Conservation (phyloP, 1,140 invertebrate species). For the Polypedilum vanderplanki region DNA sequence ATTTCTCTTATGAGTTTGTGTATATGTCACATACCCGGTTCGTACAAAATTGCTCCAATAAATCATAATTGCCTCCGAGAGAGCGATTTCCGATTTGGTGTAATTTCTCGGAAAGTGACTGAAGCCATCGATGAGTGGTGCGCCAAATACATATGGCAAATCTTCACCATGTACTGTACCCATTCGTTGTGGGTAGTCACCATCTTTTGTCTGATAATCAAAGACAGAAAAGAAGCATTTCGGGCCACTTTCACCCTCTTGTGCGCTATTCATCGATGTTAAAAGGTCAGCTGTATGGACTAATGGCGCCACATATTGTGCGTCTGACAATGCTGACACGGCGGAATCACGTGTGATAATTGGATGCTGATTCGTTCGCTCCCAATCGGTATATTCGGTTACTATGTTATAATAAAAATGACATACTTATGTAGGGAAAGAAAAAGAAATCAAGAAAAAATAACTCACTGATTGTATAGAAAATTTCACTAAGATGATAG, state of each 20-base stretch:
- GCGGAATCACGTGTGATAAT: slow-evolving; percentile 88
- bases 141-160: slow-evolving; percentile 82
- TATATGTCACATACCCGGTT: slow-evolving; percentile 71
- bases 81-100: slow-evolving; percentile 76
- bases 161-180: slow-evolving; percentile 91
- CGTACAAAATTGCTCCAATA: slow-evolving; percentile 96
- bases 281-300: slow-evolving; percentile 73
- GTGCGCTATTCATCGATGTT: slow-evolving; percentile 46
- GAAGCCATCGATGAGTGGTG: slow-evolving; percentile 69
- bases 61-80: slow-evolving; percentile 88
- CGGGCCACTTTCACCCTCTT: slow-evolving; percentile 43
- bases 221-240: slow-evolving; percentile 88
- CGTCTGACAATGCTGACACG: slow-evolving; percentile 86
- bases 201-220: slow-evolving; percentile 86
- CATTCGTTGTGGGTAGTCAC: slow-evolving; percentile 78
- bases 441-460: not conserved
- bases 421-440: not conserved
- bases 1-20: not conserved
- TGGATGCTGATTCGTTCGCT: slow-evolving; percentile 82
- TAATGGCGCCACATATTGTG: slow-evolving; percentile 78
- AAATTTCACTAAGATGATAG: slow-evolving; percentile 94
- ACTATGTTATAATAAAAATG: slow-evolving; percentile 47
- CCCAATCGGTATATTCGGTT: slow-evolving; percentile 97
- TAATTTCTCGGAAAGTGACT: slow-evolving; percentile 82
- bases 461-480: slow-evolving; percentile 67